Conservation (phyloP, 37 sponge, comb jelly and placozoan genomes). For the Axinella damicornis region DNA sequence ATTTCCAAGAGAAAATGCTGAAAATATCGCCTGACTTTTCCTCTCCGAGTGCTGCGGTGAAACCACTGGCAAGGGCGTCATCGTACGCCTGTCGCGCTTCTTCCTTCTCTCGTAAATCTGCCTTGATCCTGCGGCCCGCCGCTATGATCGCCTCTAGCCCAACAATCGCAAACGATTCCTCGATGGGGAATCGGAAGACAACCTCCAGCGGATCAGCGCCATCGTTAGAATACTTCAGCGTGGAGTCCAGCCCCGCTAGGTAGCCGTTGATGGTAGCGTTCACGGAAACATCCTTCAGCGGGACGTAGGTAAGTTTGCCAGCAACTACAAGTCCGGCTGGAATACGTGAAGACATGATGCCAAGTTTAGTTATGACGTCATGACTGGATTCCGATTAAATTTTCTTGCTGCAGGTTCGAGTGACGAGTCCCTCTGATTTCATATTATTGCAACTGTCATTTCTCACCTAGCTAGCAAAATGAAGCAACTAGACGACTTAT, state of each 20-base stretch:
- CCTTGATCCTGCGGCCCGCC: slow-evolving; percentile 70
- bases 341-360: too few species aligned
- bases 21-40: slow-evolving; percentile 83
- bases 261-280: slow-evolving; percentile 42
- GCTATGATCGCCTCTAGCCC: slow-evolving; percentile 70
- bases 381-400: too few species aligned
- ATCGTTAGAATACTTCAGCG: slow-evolving; percentile 71
- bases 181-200: slow-evolving; percentile 79
- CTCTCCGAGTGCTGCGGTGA: slow-evolving; percentile 76
- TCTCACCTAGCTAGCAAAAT: too few species aligned
- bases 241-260: slow-evolving; percentile 65
- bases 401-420: too few species aligned
- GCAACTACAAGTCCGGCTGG: too few species aligned
- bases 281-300: slow-evolving; percentile 38
- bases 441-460: too few species aligned
- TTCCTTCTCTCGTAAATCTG: slow-evolving; percentile 74
- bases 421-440: too few species aligned
- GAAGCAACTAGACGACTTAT: too few species aligned
- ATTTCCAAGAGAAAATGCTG: slow-evolving; percentile 80
- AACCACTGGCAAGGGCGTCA: slow-evolving; percentile 78
- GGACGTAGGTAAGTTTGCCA: too few species aligned
- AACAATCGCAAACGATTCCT: slow-evolving; percentile 76
- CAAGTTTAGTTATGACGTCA: too few species aligned
- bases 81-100: slow-evolving; percentile 77
- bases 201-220: slow-evolving; percentile 63